Percentiles rank a stretch among this genome's conserved stretches.
phyloP scores from a whole-genome alignment of 2,888 invertebrate genomes.

The Thymelicus lineola region DNA sequence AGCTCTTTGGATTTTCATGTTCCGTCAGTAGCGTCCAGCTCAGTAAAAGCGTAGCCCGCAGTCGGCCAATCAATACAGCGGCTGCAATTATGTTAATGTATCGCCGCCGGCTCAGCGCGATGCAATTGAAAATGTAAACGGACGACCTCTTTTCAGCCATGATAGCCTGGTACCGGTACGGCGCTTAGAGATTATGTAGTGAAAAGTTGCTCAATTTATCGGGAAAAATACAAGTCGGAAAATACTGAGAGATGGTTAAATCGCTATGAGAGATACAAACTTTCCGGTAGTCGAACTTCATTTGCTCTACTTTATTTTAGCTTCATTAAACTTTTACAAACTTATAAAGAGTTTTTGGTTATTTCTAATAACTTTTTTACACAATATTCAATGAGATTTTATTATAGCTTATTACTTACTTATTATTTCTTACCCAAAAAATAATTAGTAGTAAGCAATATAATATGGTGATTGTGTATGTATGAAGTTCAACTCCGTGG shows the following conservation, averaged over 20 bases:
- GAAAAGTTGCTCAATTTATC: slow-evolving; percentile 33
- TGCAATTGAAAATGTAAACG: slow-evolving; percentile 76
- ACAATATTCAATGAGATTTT: no score
- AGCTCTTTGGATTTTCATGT: slow-evolving; percentile 40
- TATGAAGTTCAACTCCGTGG: no score
- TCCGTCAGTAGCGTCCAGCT: slow-evolving; percentile 53
- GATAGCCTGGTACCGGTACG: slow-evolving; percentile 56
- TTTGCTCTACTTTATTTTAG: neutral
- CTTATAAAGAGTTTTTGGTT: no score
- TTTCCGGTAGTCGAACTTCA: neutral
- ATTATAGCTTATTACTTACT: no score
- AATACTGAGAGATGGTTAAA: neutral
- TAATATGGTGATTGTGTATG: no score
- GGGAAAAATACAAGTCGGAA: slow-evolving; percentile 16
- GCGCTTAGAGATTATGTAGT: slow-evolving; percentile 36
- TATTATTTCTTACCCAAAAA: no score
- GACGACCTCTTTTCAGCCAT: slow-evolving; percentile 61
- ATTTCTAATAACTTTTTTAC: no score
- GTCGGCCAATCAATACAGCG: slow-evolving; percentile 78
- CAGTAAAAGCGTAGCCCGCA: slow-evolving; percentile 55
- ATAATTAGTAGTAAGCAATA: no score
- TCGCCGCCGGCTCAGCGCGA: slow-evolving; percentile 67
- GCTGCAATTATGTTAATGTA: slow-evolving; percentile 83
- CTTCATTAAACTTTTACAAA: no score
- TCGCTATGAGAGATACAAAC: neutral